phyloP scores from a whole-genome alignment of 2,113 vertebrate species.

The Isurus oxyrinchus region DNA sequence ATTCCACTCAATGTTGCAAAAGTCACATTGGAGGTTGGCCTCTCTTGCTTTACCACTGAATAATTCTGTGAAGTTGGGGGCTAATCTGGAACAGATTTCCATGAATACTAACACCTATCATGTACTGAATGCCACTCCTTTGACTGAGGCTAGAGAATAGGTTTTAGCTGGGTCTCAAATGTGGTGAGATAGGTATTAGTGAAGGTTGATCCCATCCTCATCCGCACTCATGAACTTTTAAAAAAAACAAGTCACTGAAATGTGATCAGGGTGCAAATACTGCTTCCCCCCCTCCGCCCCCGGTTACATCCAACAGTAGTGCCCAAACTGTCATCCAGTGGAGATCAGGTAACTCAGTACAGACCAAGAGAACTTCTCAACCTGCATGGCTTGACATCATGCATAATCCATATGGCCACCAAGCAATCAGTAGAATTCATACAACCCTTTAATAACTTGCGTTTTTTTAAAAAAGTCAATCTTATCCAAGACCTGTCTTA shows the following conservation, averaged over 20 bases:
- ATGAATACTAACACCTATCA: not conserved
- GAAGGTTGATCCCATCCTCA: not conserved
- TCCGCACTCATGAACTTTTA: not conserved
- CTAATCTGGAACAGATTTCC: not conserved
- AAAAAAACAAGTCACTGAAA: not conserved
- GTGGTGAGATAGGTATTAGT: not conserved
- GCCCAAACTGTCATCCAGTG: not conserved
- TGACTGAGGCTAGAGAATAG: not conserved
- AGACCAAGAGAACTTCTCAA: not conserved
- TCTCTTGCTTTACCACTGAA: not conserved
- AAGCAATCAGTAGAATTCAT: not conserved
- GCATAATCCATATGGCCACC: not conserved
- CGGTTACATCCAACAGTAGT: not conserved
- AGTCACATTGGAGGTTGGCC: not conserved
- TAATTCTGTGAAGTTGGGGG: not conserved
- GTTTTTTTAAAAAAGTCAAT: not conserved
- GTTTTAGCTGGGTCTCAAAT: not conserved
- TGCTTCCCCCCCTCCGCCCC: no score
- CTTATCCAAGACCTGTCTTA: not conserved
- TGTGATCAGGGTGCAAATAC: not conserved
- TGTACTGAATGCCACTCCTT: not conserved
- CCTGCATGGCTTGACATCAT: not conserved
- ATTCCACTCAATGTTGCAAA: not conserved
- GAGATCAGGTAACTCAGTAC: not conserved
- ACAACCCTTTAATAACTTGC: not conserved